A percentile compares a stretch with the other conserved stretches of the same genome.
Conservation (phyloP, 1,140 invertebrate species). For the Drosophila albomicans region DNA sequence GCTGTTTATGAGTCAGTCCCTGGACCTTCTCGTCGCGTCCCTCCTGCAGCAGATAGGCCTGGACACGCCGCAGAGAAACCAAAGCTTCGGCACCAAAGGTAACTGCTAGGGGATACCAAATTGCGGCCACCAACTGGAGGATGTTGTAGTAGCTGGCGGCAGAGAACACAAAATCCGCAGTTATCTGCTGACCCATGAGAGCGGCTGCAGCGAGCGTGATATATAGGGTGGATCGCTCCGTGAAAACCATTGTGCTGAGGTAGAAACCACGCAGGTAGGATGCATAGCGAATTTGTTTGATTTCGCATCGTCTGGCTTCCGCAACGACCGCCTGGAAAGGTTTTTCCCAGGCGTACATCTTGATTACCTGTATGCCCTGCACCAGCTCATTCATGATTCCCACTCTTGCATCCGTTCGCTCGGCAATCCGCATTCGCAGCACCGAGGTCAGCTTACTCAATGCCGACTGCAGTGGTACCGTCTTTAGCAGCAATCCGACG, state of each 20-base stretch:
- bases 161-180: conserved; percentile 90
- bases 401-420: conserved; percentile 89
- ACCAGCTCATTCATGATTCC: conserved; percentile 93
- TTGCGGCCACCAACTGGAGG: conserved; percentile 87
- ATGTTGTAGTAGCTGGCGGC: conserved; percentile 90
- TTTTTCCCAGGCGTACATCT: conserved; percentile 93
- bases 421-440: conserved; percentile 86
- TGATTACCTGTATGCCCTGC: conserved; percentile 90
- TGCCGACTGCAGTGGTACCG: conserved; percentile 89
- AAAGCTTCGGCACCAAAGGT: conserved; percentile 88
- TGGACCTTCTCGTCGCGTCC: conserved; percentile 85
- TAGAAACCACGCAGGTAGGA: conserved; percentile 90
- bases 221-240: conserved; percentile 90
- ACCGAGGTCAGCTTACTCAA: conserved; percentile 86
- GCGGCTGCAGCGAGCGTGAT: conserved; percentile 90
- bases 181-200: conserved; percentile 88
- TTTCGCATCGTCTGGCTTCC: conserved; percentile 87
- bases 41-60: conserved; percentile 88
- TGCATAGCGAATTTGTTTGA: conserved; percentile 88
- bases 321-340: conserved; percentile 88
- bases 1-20: conserved; percentile 67
- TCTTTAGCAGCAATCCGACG: conserved; percentile 86
- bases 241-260: conserved; percentile 88
- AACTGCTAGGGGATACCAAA: conserved; percentile 91
- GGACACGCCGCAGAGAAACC: conserved; percentile 89